Conservation (phyloP, 2,113 vertebrate species). For the Anolis carolinensis region DNA sequence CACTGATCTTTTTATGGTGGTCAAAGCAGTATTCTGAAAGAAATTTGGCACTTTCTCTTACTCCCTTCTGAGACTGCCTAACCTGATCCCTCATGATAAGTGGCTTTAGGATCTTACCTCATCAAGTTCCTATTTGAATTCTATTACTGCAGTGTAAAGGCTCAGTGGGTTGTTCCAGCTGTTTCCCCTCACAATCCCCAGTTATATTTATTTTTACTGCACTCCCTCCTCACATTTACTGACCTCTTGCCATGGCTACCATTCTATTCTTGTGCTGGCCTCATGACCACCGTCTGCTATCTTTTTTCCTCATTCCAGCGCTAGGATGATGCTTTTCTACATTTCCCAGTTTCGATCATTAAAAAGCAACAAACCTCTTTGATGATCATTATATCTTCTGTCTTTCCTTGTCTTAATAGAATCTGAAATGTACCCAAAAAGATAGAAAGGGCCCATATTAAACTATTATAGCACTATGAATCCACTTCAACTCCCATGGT, state of each 20-base stretch:
- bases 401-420: neutral
- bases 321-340: conserved; percentile 46
- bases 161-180: neutral
- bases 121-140: neutral
- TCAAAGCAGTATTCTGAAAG: neutral
- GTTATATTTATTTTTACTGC: accelerated
- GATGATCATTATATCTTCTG: neutral
- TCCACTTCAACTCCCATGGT: conserved; percentile 9
- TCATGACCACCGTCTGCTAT: conserved; percentile 6
- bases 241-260: neutral
- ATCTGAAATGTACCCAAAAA: neutral
- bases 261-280: neutral
- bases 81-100: neutral
- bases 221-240: neutral
- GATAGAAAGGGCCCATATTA: neutral
- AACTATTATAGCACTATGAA: too few relatives aligned
- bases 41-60: neutral
- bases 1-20: neutral
- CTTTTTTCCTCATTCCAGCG: conserved; percentile 39
- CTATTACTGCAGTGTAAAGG: neutral
- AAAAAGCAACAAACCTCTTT: neutral
- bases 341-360: neutral
- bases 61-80: neutral
- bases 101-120: neutral
- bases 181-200: neutral